Conservation (phyloP, 2,113 vertebrate genomes). For the Gambusia holbrooki region DNA sequence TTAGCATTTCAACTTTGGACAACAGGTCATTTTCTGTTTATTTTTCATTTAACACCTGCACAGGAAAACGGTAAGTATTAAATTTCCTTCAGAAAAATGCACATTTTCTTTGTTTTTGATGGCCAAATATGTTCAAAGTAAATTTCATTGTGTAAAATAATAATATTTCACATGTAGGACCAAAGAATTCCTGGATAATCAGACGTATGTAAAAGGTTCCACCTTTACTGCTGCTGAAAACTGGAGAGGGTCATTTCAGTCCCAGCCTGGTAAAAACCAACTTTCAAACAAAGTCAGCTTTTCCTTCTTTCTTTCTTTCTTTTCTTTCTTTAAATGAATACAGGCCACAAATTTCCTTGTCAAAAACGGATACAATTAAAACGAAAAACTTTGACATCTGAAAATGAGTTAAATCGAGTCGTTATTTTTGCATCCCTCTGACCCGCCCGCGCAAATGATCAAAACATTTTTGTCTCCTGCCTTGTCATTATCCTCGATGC, state of each 20-base stretch:
- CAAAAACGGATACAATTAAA: background rate
- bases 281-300: too few species aligned
- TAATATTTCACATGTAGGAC: background rate
- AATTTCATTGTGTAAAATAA: background rate
- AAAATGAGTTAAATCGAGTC: background rate
- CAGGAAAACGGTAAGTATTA: constrained; percentile 29
- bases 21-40: constrained; percentile 13
- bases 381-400: background rate
- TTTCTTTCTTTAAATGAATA: background rate
- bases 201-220: too few species aligned
- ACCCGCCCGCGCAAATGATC: constrained; percentile 4
- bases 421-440: background rate
- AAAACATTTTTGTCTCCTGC: background rate
- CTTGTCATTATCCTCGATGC: background rate
- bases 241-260: too few species aligned
- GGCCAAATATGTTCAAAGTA: background rate
- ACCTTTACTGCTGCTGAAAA: background rate
- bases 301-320: too few species aligned
- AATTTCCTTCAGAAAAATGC: constrained; percentile 25
- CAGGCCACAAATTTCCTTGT: background rate
- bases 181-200: too few species aligned
- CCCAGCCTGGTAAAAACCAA: too few species aligned
- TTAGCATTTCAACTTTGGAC: constrained; percentile 48
- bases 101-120: constrained; percentile 27
- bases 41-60: constrained; percentile 46